These are phyloP conservation scores for Microtus montanus DNA, from an alignment of 2,113 vertebrate species.

Conservation along the genomic window DNA sequence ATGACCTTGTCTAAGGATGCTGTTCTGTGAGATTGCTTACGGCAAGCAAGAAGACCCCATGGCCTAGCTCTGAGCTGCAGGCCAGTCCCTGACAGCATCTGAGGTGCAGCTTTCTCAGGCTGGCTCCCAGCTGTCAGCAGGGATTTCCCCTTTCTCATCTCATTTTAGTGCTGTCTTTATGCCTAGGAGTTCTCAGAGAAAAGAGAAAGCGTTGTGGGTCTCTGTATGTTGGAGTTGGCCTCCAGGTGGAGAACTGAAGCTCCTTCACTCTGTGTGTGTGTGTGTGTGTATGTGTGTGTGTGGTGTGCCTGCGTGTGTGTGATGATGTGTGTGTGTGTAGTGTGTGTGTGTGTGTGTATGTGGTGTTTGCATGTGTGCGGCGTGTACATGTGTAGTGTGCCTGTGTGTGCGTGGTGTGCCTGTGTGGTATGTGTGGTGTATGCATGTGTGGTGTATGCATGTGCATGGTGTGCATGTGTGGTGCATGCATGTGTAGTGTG, in stretches of 20 bases:
- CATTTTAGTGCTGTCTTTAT: not conserved
- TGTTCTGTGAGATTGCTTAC: not conserved
- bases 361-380: too few species aligned
- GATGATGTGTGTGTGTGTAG: too few species aligned
- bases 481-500: too few species aligned
- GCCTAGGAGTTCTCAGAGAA: not conserved
- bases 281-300: too few species aligned
- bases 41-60: not conserved
- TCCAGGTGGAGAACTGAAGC: not conserved
- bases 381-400: too few species aligned
- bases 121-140: not conserved
- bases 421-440: too few species aligned
- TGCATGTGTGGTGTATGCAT: too few species aligned
- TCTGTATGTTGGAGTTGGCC: not conserved
- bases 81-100: not conserved
- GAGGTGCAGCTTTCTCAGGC: accelerated
- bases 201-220: not conserved
- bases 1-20: not conserved
- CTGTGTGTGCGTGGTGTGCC: too few species aligned
- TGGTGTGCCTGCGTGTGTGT: too few species aligned
- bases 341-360: too few species aligned
- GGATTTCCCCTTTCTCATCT: not conserved
- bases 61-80: too few species aligned
- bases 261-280: not conserved
- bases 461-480: too few species aligned